These are phyloP conservation scores for Sus cebifrons DNA, from an alignment of 2,797 vertebrate species.

Conservation along the genomic window DNA sequence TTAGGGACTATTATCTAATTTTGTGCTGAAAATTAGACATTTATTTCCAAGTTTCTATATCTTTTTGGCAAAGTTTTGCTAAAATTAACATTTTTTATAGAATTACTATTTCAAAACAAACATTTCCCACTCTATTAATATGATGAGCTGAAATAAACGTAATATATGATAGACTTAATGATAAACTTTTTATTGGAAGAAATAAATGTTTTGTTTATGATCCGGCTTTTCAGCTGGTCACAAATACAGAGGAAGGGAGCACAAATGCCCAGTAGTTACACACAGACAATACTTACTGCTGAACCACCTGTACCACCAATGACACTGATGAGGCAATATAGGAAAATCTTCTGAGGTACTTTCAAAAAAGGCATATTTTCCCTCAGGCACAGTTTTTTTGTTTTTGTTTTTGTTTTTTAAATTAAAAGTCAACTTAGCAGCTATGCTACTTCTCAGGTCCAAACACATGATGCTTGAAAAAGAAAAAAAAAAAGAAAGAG, in stretches of 20 bases:
- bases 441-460: constrained; percentile 71
- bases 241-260: background rate
- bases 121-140: constrained; percentile 44
- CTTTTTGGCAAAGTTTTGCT: constrained; percentile 75
- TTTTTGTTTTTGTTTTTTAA: no score
- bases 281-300: background rate
- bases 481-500: background rate
- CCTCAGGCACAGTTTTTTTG: constrained; percentile 70
- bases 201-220: constrained; percentile 57
- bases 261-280: background rate
- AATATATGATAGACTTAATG: constrained; percentile 9
- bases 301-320: background rate
- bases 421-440: constrained; percentile 79
- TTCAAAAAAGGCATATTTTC: constrained; percentile 76
- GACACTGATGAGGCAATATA: background rate
- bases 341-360: constrained; percentile 75
- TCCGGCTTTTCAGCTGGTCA: background rate
- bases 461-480: constrained; percentile 47
- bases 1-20: constrained; percentile 32
- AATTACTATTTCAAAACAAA: constrained; percentile 71
- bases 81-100: constrained; percentile 76
- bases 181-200: constrained; percentile 61
- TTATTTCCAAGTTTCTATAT: constrained; percentile 68
- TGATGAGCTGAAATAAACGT: constrained; percentile 62
- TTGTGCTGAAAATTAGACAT: constrained; percentile 72